Evolutionary conservation across 2,888 invertebrate species (phyloP).

Genomic region (Amphiduros pacificus): DNA sequence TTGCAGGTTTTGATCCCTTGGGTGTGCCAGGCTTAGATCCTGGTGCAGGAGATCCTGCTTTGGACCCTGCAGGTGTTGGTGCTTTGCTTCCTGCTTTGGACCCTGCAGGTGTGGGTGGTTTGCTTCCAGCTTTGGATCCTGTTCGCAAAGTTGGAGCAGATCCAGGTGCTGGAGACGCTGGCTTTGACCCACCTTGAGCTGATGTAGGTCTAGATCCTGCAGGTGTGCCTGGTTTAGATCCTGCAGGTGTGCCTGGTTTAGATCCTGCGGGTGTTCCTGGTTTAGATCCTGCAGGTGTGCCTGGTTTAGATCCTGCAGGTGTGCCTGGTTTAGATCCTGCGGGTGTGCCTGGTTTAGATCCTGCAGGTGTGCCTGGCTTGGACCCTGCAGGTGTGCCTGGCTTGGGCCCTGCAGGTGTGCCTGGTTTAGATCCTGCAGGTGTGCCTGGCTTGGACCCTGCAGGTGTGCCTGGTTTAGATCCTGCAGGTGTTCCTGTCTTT

Average conservation of each 20-base stretch:
- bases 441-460: constrained; percentile 6
- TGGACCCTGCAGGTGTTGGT: neutral
- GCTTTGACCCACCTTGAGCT: constrained; percentile 6
- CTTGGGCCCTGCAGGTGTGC: constrained; percentile 1
- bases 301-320: neutral
- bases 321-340: neutral
- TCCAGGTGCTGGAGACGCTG: constrained; percentile 5
- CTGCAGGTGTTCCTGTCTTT: constrained; percentile 1
- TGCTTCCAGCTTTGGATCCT: neutral
- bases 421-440: constrained; percentile 7
- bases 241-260: neutral
- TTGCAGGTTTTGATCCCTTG: neutral
- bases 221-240: constrained; percentile 10
- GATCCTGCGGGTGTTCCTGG: constrained; percentile 1
- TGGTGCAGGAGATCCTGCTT: neutral
- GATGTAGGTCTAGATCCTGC: neutral
- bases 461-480: neutral
- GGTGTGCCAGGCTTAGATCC: constrained; percentile 10
- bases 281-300: neutral
- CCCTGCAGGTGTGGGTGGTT: neutral
- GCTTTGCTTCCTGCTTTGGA: neutral
- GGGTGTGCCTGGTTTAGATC: neutral
- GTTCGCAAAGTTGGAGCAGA: neutral
- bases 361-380: neutral
- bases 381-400: constrained; percentile 6